Percentiles rank a stretch among this genome's conserved stretches.
These are phyloP conservation scores for Augochlorella aurata DNA, from an alignment of 2,888 invertebrate genomes.

Conservation along the genomic window DNA sequence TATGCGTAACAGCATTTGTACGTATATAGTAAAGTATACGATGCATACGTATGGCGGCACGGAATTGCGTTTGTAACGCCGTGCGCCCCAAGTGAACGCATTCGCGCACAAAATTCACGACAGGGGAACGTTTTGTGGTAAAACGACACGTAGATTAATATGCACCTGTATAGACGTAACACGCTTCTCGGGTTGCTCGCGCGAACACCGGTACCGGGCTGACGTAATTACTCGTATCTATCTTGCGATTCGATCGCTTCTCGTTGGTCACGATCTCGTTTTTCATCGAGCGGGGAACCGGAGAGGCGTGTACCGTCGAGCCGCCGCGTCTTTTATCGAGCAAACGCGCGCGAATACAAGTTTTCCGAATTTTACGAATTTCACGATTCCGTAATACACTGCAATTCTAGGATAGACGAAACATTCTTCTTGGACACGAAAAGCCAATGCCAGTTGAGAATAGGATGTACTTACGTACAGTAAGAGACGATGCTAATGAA, in stretches of 20 bases:
- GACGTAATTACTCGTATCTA: conserved; percentile 46
- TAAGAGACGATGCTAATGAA: not conserved
- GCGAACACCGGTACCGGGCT: conserved; percentile 21
- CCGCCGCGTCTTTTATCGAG: conserved; percentile 30
- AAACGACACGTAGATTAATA: conserved; percentile 48
- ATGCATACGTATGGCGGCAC: not conserved
- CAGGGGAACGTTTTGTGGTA: conserved; percentile 46
- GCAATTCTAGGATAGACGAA: not conserved
- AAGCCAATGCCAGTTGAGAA: not conserved
- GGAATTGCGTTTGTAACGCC: not conserved
- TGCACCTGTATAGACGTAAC: conserved; percentile 30
- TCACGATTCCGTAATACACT: no score
- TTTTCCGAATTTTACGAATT: no score
- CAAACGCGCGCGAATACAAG: conserved; percentile 22
- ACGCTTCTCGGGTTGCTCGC: conserved; percentile 55
- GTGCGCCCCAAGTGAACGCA: not conserved
- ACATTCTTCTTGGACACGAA: not conserved
- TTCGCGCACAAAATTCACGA: conserved; percentile 23
- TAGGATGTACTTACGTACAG: not conserved
- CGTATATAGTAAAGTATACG: no score
- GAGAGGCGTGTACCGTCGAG: conserved; percentile 26
- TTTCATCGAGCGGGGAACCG: conserved; percentile 28
- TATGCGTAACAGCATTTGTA: no score
- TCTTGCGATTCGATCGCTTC: conserved; percentile 41
- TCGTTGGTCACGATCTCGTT: conserved; percentile 27